Percentiles rank a stretch among this genome's conserved stretches.
Conservation (phyloP, 1,140 invertebrate species). For the Hylyphantes graminicola region DNA sequence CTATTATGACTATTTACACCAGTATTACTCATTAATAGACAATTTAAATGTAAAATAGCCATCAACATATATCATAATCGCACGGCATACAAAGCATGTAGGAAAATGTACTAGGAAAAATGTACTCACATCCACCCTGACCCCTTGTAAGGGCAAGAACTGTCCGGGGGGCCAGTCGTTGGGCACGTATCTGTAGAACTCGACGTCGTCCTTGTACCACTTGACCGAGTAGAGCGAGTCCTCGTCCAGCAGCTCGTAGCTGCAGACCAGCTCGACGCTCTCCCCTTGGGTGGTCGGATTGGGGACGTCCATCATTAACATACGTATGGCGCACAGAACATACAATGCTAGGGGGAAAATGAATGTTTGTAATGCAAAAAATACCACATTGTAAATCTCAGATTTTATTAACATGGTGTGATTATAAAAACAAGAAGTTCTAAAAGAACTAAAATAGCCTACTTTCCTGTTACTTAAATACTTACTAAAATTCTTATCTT, state of each 20-base stretch:
- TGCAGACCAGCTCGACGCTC: slow-evolving; percentile 77
- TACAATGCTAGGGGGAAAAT: slow-evolving; percentile 71
- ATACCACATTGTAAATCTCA: background rate
- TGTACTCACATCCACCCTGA: slow-evolving; percentile 82
- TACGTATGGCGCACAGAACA: slow-evolving; percentile 36
- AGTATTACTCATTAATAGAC: too few relatives aligned
- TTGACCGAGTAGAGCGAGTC: slow-evolving; percentile 81
- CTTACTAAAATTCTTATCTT: too few relatives aligned
- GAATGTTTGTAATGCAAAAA: background rate
- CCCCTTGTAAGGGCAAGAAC: slow-evolving; percentile 79
- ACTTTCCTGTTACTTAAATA: too few relatives aligned
- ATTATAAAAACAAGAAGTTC: background rate
- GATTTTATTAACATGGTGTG: background rate
- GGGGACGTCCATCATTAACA: slow-evolving; percentile 73
- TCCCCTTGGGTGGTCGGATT: slow-evolving; percentile 77
- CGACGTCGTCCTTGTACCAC: slow-evolving; percentile 82
- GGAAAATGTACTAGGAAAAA: too few relatives aligned
- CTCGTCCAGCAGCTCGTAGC: slow-evolving; percentile 78
- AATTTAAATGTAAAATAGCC: too few relatives aligned
- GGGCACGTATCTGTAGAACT: slow-evolving; percentile 82
- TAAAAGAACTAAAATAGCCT: too few relatives aligned
- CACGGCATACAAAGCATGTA: too few relatives aligned
- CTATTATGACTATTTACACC: too few relatives aligned
- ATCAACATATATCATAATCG: too few relatives aligned
- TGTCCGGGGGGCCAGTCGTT: slow-evolving; percentile 78